Evolutionary conservation across 2,888 invertebrate species (phyloP).

Genomic region (Celastrina argiolus): DNA sequence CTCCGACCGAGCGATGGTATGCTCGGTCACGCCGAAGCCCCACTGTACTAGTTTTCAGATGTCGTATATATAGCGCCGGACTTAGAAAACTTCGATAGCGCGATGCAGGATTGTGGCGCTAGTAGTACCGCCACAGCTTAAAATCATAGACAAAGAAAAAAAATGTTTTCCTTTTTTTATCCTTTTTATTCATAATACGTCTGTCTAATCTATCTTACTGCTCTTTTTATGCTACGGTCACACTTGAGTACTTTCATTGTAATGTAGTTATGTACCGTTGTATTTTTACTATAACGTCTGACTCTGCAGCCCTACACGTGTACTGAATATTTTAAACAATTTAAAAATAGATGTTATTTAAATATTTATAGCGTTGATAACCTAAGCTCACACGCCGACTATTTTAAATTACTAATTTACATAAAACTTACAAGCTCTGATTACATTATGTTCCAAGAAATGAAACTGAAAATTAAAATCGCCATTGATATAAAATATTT

Average conservation of each 20-base stretch:
- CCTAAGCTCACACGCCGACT: neutral
- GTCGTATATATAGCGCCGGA: too few relatives aligned
- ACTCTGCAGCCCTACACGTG: neutral
- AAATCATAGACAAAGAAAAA: too few relatives aligned
- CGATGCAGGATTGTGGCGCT: too few relatives aligned
- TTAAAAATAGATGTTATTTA: neutral
- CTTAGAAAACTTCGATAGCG: too few relatives aligned
- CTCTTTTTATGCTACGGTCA: neutral
- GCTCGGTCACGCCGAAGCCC: too few relatives aligned
- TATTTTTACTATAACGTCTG: neutral
- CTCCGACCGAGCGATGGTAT: too few relatives aligned
- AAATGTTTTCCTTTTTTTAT: too few relatives aligned
- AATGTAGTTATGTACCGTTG: constrained; percentile 12
- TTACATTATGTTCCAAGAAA: neutral
- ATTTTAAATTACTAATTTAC: neutral
- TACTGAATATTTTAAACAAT: neutral
- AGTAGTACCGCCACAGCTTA: too few relatives aligned
- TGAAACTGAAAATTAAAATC: neutral
- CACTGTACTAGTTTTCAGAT: too few relatives aligned
- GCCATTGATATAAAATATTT: neutral
- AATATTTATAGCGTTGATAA: neutral
- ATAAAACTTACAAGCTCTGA: neutral
- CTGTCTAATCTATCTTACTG: neutral
- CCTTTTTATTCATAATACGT: neutral
- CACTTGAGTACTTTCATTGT: neutral